phyloP scores from a whole-genome alignment of 2,113 vertebrate genomes.

The Lontra canadensis region DNA sequence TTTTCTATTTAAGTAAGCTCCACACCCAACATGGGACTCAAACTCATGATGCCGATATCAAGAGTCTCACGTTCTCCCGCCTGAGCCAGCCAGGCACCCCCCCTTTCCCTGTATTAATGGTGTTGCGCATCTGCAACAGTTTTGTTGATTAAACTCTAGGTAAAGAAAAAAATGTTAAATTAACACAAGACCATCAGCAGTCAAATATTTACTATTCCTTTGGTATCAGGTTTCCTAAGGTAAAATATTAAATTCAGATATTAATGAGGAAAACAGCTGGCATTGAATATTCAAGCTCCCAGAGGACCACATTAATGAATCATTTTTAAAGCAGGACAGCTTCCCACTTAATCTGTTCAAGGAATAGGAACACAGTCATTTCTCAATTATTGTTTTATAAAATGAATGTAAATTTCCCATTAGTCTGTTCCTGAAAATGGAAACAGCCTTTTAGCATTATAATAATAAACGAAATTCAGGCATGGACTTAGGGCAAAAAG shows the following conservation, averaged over 20 bases:
- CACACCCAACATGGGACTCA: neutral
- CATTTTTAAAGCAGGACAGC: conserved; percentile 62
- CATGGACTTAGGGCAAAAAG: conserved; percentile 9
- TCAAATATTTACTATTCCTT: conserved; percentile 75
- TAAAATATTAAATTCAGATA: conserved; percentile 67
- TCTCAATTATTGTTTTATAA: conserved; percentile 60
- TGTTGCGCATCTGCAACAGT: neutral
- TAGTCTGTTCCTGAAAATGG: conserved; percentile 59
- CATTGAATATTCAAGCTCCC: conserved; percentile 73
- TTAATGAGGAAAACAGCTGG: conserved; percentile 72
- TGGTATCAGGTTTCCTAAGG: conserved; percentile 49
- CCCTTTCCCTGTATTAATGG: neutral
- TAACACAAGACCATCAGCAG: conserved; percentile 46
- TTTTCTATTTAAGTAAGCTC: neutral
- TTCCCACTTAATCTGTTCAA: conserved; percentile 58
- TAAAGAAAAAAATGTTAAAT: conserved; percentile 26
- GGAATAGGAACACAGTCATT: conserved; percentile 70
- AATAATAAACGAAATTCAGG: conserved; percentile 54
- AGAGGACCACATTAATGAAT: conserved; percentile 68
- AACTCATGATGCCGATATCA: neutral
- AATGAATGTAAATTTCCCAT: conserved; percentile 70
- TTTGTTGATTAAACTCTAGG: conserved; percentile 16
- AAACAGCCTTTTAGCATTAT: conserved; percentile 54
- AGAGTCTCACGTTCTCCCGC: neutral
- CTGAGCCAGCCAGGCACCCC: neutral